phyloP scores from a whole-genome alignment of 1,140 invertebrate species.

The Anthonomus grandis region DNA sequence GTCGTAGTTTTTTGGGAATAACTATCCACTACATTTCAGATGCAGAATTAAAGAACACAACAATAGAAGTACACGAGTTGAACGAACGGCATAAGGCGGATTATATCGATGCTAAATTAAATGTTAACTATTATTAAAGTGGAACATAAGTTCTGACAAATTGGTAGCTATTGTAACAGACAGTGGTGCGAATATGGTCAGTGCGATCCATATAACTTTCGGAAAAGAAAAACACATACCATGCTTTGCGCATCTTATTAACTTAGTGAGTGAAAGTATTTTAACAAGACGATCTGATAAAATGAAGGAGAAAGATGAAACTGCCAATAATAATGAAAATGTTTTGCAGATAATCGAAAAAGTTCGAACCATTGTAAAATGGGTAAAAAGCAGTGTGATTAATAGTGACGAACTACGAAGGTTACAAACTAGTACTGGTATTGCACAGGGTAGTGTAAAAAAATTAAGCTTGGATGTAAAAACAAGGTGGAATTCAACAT shows the following conservation, averaged over 20 bases:
- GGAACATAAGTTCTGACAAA: not conserved
- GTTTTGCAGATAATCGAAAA: not conserved
- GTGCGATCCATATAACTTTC: not conserved
- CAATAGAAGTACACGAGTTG: not conserved
- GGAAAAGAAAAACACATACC: conserved; percentile 1
- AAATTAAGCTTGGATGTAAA: conserved; percentile 9
- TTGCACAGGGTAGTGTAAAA: not conserved
- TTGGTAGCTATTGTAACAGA: not conserved
- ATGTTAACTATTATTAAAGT: not conserved
- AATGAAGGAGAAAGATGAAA: not conserved
- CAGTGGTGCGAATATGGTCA: not conserved
- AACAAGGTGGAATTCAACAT: conserved; percentile 21
- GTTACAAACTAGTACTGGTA: not conserved
- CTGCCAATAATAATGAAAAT: not conserved
- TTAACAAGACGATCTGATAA: not conserved
- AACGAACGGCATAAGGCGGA: not conserved
- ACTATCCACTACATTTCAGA: not conserved
- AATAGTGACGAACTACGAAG: not conserved
- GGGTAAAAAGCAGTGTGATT: not conserved
- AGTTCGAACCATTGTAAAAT: not conserved
- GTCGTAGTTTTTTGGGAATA: not conserved
- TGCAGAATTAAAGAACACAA: not conserved
- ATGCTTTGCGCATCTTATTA: not conserved
- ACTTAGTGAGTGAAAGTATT: not conserved
- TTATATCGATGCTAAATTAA: not conserved